Conservation (phyloP, 2,797 vertebrate species). For the Pyrocephalus nanus region DNA sequence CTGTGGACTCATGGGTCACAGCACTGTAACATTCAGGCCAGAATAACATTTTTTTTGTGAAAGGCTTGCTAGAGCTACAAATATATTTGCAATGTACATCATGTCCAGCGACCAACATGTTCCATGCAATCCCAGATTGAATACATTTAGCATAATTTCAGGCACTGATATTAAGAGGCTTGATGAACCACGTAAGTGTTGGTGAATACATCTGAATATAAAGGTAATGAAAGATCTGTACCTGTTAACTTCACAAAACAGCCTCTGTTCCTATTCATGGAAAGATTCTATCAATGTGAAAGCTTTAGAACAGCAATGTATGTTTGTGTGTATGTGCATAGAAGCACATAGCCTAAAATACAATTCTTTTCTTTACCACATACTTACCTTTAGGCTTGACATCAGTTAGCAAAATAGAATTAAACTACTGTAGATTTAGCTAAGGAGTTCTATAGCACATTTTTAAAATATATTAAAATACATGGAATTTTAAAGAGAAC, state of each 20-base stretch:
- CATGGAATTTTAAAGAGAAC: background rate
- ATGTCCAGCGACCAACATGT: background rate
- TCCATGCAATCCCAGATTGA: background rate
- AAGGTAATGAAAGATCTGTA: background rate
- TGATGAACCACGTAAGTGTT: fast-evolving
- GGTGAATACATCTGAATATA: background rate
- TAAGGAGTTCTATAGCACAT: background rate
- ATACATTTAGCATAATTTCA: background rate
- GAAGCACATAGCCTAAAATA: background rate
- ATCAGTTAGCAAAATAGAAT: background rate
- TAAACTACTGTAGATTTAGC: background rate
- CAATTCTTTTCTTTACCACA: background rate
- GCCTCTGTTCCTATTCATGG: background rate
- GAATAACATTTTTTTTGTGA: background rate
- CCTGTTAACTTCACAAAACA: background rate
- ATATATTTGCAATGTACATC: background rate
- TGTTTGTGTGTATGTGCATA: fast-evolving
- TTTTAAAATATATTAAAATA: background rate
- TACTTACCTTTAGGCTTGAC: background rate
- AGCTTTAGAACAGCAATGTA: background rate
- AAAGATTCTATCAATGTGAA: background rate
- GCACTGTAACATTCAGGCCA: background rate
- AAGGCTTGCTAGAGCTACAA: background rate
- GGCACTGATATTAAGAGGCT: background rate
- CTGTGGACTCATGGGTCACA: background rate